Evolutionary conservation across 2,797 vertebrate species (phyloP).

Genomic region (Megaceryle alcyon): DNA sequence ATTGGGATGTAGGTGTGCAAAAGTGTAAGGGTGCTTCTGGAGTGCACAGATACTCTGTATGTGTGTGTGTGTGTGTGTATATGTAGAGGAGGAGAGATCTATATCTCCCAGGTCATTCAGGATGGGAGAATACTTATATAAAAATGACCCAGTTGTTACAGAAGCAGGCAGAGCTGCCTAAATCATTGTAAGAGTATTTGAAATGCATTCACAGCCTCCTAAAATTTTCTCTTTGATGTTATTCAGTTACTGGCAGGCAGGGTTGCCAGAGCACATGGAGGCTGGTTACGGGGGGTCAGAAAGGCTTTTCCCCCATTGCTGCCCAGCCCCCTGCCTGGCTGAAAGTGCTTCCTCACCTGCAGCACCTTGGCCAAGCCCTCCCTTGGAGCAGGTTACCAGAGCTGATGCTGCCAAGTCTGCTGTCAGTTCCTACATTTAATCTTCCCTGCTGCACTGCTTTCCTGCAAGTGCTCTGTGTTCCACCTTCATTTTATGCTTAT

Average conservation of each 20-base stretch:
- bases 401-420: constrained; percentile 33
- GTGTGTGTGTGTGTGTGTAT: background rate
- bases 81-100: background rate
- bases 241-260: background rate
- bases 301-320: background rate
- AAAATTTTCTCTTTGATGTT: background rate
- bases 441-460: constrained; percentile 32
- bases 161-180: background rate
- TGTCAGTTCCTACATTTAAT: constrained; percentile 49
- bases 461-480: background rate
- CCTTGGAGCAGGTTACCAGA: background rate
- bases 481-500: constrained; percentile 66
- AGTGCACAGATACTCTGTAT: background rate
- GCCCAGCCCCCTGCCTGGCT: background rate
- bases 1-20: background rate
- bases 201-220: background rate
- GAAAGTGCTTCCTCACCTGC: background rate
- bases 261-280: background rate
- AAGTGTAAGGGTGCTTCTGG: background rate
- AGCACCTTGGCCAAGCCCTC: background rate
- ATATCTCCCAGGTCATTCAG: background rate
- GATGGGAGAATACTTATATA: background rate
- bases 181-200: background rate
- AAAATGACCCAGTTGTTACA: constrained; percentile 15
- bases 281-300: background rate